phyloP scores from a whole-genome alignment of 1,140 invertebrate genomes.

The Hyphantria cunea region DNA sequence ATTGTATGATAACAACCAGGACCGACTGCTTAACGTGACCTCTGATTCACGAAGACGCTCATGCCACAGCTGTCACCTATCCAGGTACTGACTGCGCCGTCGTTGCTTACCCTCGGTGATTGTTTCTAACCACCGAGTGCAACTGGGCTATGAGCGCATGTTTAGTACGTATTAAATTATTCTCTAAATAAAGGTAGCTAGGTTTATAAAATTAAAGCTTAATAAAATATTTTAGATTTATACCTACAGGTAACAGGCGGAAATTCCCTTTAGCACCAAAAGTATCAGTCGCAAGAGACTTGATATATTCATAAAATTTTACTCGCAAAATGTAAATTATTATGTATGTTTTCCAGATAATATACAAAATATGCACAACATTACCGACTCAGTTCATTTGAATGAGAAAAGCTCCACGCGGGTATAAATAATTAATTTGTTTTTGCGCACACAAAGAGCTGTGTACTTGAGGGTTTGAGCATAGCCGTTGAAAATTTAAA shows the following conservation, averaged over 20 bases:
- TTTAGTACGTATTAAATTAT: no score
- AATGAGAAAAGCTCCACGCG: conserved; percentile 15
- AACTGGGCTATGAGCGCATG: no score
- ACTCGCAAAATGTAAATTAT: conserved; percentile 24
- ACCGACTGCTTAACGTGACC: no score
- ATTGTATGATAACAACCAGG: no score
- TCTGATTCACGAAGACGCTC: no score
- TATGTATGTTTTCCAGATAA: conserved; percentile 22
- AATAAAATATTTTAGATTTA: background rate
- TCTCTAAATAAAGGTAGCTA: no score
- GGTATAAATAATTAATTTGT: conserved; percentile 61
- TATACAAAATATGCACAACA: conserved; percentile 27
- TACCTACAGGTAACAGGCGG: background rate
- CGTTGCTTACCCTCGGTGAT: no score
- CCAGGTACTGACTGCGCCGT: no score
- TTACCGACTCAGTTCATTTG: conserved; percentile 19
- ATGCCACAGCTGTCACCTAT: no score
- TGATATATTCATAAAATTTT: conserved; percentile 20
- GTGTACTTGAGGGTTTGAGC: conserved; percentile 38
- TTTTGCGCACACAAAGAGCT: conserved; percentile 47
- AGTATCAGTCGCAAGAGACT: conserved; percentile 7
- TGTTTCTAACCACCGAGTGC: no score
- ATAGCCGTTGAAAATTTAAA: conserved; percentile 63
- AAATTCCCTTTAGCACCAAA: conserved; percentile 17
- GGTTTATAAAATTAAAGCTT: no score